Percentiles rank a stretch among this genome's conserved stretches.
phyloP scores from a whole-genome alignment of 2,888 invertebrate genomes.

The Leptopilina myrica region DNA sequence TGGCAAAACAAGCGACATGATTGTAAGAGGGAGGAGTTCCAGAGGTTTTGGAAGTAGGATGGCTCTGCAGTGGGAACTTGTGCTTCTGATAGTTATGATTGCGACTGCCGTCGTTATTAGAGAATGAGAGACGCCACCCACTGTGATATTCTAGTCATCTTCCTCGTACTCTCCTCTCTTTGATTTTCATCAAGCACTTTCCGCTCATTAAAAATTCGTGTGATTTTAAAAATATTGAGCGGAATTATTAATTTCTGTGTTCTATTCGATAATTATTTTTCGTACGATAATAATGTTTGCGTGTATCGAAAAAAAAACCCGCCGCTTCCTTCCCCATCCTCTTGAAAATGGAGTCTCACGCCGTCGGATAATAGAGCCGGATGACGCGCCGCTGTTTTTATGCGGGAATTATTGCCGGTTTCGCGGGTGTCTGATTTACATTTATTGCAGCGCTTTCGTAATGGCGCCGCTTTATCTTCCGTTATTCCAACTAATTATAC shows the following conservation, averaged over 20 bases:
- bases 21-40: slow-evolving; percentile 61
- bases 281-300: background rate
- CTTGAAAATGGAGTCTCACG: slow-evolving; percentile 56
- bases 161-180: slow-evolving; percentile 41
- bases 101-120: slow-evolving; percentile 60
- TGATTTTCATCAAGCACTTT: slow-evolving; percentile 18
- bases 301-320: slow-evolving; percentile 57
- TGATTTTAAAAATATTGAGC: background rate
- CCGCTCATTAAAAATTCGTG: slow-evolving; percentile 6
- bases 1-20: slow-evolving; percentile 69
- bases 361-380: slow-evolving; percentile 69
- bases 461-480: slow-evolving; percentile 73
- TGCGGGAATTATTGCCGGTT: slow-evolving; percentile 73
- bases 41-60: slow-evolving; percentile 50
- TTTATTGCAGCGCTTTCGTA: slow-evolving; percentile 73
- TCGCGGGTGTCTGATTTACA: slow-evolving; percentile 74
- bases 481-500: slow-evolving; percentile 75
- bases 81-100: slow-evolving; percentile 71
- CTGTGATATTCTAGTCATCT: slow-evolving; percentile 56
- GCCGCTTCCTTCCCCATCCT: slow-evolving; percentile 51
- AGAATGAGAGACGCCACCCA: slow-evolving; percentile 60
- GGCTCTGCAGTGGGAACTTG: slow-evolving; percentile 57
- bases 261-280: background rate
- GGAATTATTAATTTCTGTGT: background rate
- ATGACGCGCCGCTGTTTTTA: slow-evolving; percentile 73